Conservation (phyloP, 2,797 vertebrate genomes). For the Odontamblyopus rebecca region DNA sequence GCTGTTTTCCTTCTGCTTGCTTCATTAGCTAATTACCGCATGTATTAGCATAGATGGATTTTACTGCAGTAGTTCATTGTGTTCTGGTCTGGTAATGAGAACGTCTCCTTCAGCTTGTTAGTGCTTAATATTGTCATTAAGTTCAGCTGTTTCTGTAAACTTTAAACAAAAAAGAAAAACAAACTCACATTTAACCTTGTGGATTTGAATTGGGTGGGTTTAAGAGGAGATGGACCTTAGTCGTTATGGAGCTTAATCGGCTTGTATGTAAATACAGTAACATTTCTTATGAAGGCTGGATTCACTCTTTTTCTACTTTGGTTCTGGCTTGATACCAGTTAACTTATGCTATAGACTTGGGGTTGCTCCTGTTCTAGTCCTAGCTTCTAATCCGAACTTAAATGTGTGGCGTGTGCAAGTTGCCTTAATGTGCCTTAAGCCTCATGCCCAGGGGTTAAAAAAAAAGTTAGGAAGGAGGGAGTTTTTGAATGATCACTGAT, state of each 20-base stretch:
- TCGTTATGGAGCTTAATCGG: background rate
- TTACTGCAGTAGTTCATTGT: constrained; percentile 2
- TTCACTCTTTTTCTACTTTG: background rate
- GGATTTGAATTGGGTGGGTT: background rate
- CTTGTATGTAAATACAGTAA: background rate
- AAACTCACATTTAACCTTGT: constrained; percentile 5
- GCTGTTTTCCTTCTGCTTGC: constrained; percentile 8
- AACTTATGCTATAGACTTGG: too few species aligned
- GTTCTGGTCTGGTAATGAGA: background rate
- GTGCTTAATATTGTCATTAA: constrained; percentile 3
- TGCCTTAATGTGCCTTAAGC: too few species aligned
- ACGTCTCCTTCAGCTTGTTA: constrained; percentile 3
- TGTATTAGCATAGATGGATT: constrained; percentile 11
- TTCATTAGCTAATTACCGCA: constrained; percentile 5
- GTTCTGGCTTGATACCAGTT: background rate
- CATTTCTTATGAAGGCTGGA: background rate
- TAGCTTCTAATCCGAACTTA: too few species aligned
- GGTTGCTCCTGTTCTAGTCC: background rate
- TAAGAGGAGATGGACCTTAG: too few species aligned
- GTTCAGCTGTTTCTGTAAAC: constrained; percentile 4
- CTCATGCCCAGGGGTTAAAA: too few species aligned
- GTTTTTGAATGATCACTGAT: background rate
- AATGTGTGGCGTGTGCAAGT: too few species aligned
- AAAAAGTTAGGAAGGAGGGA: too few species aligned
- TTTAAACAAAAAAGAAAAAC: background rate